phyloP scores from a whole-genome alignment of 1,140 invertebrate genomes.

The Helicoverpa armigera region DNA sequence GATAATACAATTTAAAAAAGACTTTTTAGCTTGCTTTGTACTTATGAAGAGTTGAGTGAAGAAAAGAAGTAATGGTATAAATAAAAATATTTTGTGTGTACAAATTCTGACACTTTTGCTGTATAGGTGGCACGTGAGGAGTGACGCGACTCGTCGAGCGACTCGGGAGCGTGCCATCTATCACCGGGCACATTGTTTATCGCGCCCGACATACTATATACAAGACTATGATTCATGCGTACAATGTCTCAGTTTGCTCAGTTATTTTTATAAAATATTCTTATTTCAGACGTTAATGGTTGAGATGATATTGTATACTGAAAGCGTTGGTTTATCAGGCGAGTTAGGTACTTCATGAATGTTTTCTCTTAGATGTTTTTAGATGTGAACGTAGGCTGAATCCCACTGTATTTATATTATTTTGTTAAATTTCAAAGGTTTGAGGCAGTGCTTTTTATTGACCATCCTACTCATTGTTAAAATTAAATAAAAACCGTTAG shows the following conservation, averaged over 20 bases:
- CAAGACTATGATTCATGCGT: conserved; percentile 39
- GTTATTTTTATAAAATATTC: conserved; percentile 31
- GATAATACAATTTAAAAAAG: no score
- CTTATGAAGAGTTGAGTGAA: no score
- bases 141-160: conserved; percentile 20
- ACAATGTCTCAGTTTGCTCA: conserved; percentile 28
- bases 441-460: no score
- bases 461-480: no score
- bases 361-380: background rate
- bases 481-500: no score
- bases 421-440: no score
- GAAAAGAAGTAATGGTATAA: no score
- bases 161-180: background rate
- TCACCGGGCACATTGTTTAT: conserved; percentile 24
- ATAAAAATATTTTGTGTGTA: conserved; percentile 11
- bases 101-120: background rate
- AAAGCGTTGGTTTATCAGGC: background rate
- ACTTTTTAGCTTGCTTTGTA: no score
- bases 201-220: conserved; percentile 27
- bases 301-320: conserved; percentile 7
- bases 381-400: background rate
- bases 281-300: conserved; percentile 6
- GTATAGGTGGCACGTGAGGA: conserved; percentile 38
- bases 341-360: background rate
- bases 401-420: no score